Conservation (phyloP, 35 echinoderm and acorn worm species). For the Lytechinus pictus region DNA sequence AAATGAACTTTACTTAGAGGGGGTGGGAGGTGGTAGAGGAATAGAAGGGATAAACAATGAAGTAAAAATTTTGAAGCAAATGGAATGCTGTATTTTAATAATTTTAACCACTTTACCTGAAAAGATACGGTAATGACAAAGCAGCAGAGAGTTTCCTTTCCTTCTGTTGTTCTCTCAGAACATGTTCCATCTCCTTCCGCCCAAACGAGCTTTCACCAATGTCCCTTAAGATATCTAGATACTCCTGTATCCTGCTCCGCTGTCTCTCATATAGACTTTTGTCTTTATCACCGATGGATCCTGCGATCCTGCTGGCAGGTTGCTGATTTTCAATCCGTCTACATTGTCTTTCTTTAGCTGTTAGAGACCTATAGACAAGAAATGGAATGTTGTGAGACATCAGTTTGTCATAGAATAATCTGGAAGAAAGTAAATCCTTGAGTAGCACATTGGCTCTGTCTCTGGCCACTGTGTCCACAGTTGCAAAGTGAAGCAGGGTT, state of each 20-base stretch:
- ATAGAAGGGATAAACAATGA: too few relatives aligned
- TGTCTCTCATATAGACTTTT: neutral
- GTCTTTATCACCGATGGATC: neutral
- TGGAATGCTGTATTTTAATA: neutral
- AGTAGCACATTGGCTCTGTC: neutral
- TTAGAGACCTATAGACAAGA: neutral
- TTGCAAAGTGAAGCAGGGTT: slow-evolving; percentile 16
- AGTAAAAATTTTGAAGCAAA: neutral
- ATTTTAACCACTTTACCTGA: slow-evolving; percentile 20
- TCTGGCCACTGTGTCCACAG: neutral
- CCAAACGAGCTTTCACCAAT: slow-evolving; percentile 17
- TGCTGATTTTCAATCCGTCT: neutral
- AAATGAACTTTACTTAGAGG: too few relatives aligned
- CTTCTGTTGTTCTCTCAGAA: neutral
- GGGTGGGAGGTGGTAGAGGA: too few relatives aligned
- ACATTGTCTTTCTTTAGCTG: neutral
- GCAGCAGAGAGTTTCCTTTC: slow-evolving; percentile 21
- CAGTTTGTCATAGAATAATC: slow-evolving; percentile 44
- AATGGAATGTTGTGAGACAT: slow-evolving; percentile 20
- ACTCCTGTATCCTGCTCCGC: neutral
- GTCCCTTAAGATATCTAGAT: neutral
- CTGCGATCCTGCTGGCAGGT: neutral
- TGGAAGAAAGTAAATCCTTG: slow-evolving; percentile 16
- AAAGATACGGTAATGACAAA: slow-evolving; percentile 21
- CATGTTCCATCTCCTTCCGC: slow-evolving; percentile 30